Evolutionary conservation across 2,888 invertebrate genomes (phyloP), one percentile per base, ranked within the genome.

Genomic region (Yponomeuta evonymella): DNA sequence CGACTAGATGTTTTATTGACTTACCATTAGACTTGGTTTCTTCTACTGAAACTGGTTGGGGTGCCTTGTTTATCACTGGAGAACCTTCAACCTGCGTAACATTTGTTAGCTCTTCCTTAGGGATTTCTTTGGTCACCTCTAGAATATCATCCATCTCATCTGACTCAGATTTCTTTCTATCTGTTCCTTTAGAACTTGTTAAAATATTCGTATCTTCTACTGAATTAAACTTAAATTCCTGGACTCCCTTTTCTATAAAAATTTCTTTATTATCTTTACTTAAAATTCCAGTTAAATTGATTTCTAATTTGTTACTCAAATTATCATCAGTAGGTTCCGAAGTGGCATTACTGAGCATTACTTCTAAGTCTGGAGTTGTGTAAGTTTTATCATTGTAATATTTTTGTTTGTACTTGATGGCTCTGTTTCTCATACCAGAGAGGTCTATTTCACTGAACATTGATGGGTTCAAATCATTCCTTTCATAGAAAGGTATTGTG

Each of bases 401-500:
- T 75, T 89, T 90, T 74, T 86, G 82, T 81, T 88, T 90, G 74
- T 81, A 89, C 74, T 84, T 89, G 3, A 79, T 83, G 4, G 90
- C 83, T 75, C 87, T 85, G 67, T 85, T 86, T 65, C 87, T 83
- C 92, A 93, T 93, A 71, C 75, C 85, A 4, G 83, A 73, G 30
- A 88, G 77, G 71, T 92, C 92, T 64, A 77, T 81, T 79, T 88
- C 83, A 73, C 76, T 85, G 71, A 92, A 92, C 51, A 83, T 73
- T 0, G 77, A 74, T 72, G 76, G 76, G 29, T 90, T 83, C 70
- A 92, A 80, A 36, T 76, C 75, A 75, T 89, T 92, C 76, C 92
- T 82, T 79, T 90, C 84, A 75, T 87, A 84, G 75, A 92, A 92
- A 63, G 92, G 89, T 75, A 92, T 81, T 5, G 89, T 85, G 10